These are phyloP conservation scores for Sitophilus oryzae DNA, from an alignment of 1,140 invertebrate genomes.

Conservation along the genomic window DNA sequence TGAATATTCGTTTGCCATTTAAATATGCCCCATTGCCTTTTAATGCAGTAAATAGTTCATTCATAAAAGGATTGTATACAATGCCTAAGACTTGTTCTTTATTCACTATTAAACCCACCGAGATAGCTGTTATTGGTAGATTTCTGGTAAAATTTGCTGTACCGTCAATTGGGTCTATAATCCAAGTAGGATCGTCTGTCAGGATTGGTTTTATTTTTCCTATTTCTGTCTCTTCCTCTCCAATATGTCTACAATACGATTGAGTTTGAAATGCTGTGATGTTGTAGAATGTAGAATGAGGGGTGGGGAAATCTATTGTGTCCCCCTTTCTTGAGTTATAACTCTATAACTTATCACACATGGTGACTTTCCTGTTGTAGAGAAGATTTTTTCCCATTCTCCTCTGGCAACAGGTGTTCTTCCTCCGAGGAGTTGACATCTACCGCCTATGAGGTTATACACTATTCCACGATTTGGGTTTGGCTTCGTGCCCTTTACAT, in stretches of 20 bases:
- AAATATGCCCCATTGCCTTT: slow-evolving; percentile 68
- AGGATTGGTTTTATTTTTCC: slow-evolving; percentile 52
- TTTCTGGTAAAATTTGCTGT: slow-evolving; percentile 69
- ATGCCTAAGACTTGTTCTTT: slow-evolving; percentile 62
- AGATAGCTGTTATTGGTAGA: slow-evolving; percentile 60
- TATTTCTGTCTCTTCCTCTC: slow-evolving; percentile 67
- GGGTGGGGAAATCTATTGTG: no score
- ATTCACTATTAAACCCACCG: slow-evolving; percentile 58
- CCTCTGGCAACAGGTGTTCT: no score
- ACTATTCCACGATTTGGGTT: no score
- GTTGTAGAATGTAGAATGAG: no score
- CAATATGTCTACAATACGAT: slow-evolving; percentile 53
- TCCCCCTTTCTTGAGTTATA: no score
- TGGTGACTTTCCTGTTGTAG: no score
- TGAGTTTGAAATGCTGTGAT: no score
- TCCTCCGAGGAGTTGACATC: no score
- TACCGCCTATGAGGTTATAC: no score
- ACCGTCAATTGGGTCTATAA: slow-evolving; percentile 76
- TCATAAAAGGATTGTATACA: slow-evolving; percentile 69
- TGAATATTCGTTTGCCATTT: slow-evolving; percentile 59
- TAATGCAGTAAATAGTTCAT: slow-evolving; percentile 67
- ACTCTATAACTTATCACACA: no score
- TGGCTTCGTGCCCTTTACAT: no score
- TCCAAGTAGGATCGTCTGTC: slow-evolving; percentile 81
- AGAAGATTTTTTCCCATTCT: no score